Conservation (phyloP, 92 coral and sea anemone genomes). For the Virgularia gustaviana region DNA sequence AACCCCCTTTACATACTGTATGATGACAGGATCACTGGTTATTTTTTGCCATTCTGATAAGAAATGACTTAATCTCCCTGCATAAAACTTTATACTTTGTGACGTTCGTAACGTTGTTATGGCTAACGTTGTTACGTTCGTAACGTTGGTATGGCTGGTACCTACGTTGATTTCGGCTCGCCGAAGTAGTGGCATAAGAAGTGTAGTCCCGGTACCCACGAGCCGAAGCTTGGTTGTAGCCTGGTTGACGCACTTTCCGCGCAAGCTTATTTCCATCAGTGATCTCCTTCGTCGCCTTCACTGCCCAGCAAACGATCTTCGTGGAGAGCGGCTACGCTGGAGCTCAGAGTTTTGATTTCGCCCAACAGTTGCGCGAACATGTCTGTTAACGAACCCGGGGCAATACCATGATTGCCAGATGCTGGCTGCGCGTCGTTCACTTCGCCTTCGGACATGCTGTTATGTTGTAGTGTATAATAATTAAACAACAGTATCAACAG, state of each 20-base stretch:
- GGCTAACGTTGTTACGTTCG: too few relatives aligned
- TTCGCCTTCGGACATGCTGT: background rate
- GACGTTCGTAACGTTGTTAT: too few relatives aligned
- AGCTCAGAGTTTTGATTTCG: background rate
- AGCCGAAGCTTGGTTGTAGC: background rate
- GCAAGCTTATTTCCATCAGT: slow-evolving; percentile 55
- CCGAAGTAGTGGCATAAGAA: background rate
- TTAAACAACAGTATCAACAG: too few relatives aligned
- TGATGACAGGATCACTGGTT: too few relatives aligned
- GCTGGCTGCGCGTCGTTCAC: background rate
- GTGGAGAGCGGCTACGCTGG: background rate
- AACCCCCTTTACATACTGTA: too few relatives aligned
- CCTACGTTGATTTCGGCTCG: background rate
- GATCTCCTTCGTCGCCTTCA: slow-evolving; percentile 49
- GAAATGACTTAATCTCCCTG: too few relatives aligned
- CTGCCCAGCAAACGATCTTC: background rate
- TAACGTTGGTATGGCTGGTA: background rate
- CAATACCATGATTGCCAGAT: background rate
- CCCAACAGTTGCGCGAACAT: background rate
- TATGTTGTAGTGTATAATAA: background rate
- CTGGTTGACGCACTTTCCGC: slow-evolving; percentile 30
- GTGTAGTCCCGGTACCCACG: background rate
- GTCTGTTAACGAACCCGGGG: background rate
- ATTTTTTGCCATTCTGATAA: too few relatives aligned
- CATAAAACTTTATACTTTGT: too few relatives aligned